Evolutionary conservation across 2,113 vertebrate genomes (phyloP).

Genomic region (Semicossyphus pulcher): DNA sequence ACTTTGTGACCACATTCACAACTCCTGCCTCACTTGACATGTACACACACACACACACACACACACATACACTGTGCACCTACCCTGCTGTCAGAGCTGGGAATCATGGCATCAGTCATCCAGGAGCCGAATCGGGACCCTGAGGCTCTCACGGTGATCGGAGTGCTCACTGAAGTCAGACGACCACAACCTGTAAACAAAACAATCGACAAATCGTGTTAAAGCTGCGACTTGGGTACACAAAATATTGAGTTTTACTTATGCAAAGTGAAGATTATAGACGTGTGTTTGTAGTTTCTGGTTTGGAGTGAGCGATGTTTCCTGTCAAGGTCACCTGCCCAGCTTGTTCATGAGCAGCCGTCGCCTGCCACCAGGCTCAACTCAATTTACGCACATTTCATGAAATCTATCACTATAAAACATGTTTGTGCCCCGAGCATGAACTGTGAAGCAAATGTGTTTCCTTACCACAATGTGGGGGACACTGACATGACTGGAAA

Average conservation of each 20-base stretch:
- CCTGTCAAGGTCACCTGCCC: constrained; percentile 3
- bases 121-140: constrained; percentile 95
- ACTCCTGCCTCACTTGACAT: constrained; percentile 21
- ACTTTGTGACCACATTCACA: background rate
- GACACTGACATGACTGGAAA: background rate
- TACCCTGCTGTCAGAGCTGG: constrained; percentile 81
- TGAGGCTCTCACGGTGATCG: constrained; percentile 92
- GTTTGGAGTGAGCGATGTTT: background rate
- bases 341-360: constrained; percentile 12
- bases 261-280: too few species aligned
- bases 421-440: background rate
- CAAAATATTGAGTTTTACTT: background rate
- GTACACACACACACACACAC: constrained; percentile 24
- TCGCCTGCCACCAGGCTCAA: constrained; percentile 1
- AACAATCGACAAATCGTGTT: background rate
- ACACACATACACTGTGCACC: constrained; percentile 48
- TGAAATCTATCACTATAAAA: background rate
- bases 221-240: background rate
- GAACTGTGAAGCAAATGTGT: background rate
- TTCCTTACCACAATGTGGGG: background rate
- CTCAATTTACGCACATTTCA: constrained; percentile 1
- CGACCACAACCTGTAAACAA: constrained; percentile 84
- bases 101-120: constrained; percentile 91
- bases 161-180: constrained; percentile 92
- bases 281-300: background rate